Evolutionary conservation across 2,113 vertebrate species (phyloP), one percentile per base, ranked within the genome.

Genomic region (Prolemur simus): DNA sequence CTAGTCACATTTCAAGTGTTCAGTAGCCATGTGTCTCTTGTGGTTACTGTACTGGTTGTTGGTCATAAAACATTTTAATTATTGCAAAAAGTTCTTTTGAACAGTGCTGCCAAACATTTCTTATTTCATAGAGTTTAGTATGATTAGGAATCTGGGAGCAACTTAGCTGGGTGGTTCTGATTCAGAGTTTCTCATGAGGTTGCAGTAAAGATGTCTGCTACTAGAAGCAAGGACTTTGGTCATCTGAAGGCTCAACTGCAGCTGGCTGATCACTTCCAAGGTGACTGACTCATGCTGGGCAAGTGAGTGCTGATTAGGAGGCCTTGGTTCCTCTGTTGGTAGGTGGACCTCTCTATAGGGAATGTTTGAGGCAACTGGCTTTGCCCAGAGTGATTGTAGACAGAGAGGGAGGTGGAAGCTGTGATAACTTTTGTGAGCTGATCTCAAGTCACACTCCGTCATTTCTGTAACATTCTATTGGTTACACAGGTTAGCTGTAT

Each of bases 111-210:
- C 84, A 56, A 92, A 66, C 32, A 39, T 93, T 93, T 52, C 49
- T 92, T 86, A 32, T 52, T 32, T 91, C 78, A 21, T 83, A 29
- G 5, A 66, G 32, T 69, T 95, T 56, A 18, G 45, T 89, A 0
- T 68, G 32, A 66, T 80, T 56, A 89, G 52, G 45, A 83, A 86
- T 60, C 27, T 80, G 39, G 47, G 60, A 89, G 60, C 84, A 63
- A 7, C n/a, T 93, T 95, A n/a, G 52, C 54, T 89, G 78, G 58
- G 17, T 89, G 15, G 78, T 95, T 91, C 74, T 91, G 39, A 34
- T 49, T 93, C 10, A 86, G 0, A 10, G 10, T 81, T 49, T 88
- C 29, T 69, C 29, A 45, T 37, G 74, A 84, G n/a, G 18, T 45
- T 76, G 49, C 23, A 89, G 69, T 85, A 4, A 21, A 64, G 68